These are phyloP conservation scores for Scaptomyza parva DNA, from an alignment of 2,888 invertebrate genomes.

Conservation along the genomic window DNA sequence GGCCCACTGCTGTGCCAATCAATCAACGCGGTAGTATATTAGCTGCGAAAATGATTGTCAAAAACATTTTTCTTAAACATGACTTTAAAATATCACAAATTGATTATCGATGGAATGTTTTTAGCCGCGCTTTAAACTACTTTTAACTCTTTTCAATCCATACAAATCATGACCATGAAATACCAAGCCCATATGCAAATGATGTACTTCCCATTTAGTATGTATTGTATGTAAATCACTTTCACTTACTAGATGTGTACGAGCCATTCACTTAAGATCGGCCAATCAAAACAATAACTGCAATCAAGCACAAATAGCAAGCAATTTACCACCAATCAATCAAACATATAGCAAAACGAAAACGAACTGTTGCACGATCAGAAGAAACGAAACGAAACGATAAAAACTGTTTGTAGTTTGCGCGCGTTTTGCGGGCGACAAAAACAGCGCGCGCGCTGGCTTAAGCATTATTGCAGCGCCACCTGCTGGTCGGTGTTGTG, in stretches of 20 bases:
- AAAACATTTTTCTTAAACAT: no score
- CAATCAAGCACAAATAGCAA: constrained; percentile 57
- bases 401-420: constrained; percentile 19
- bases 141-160: not conserved
- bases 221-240: constrained; percentile 25
- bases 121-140: no score
- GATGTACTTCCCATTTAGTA: constrained; percentile 12
- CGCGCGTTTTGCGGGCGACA: constrained; percentile 50
- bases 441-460: constrained; percentile 43
- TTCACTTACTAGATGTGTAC: constrained; percentile 35
- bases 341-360: constrained; percentile 23
- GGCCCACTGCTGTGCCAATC: constrained; percentile 65
- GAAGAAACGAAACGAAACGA: constrained; percentile 6
- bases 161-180: constrained; percentile 2
- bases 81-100: no score
- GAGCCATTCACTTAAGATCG: constrained; percentile 37
- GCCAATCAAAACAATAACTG: constrained; percentile 54
- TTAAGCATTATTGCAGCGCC: constrained; percentile 50
- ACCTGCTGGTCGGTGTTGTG: constrained; percentile 56
- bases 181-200: not conserved
- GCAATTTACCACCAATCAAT: constrained; percentile 57
- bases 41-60: not conserved
- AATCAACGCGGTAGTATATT: constrained; percentile 53
- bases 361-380: constrained; percentile 34
- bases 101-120: no score